Base-by-base conservation (phyloP, 2,113 vertebrate species). In the Rhynchomys soricoides region DNA sequence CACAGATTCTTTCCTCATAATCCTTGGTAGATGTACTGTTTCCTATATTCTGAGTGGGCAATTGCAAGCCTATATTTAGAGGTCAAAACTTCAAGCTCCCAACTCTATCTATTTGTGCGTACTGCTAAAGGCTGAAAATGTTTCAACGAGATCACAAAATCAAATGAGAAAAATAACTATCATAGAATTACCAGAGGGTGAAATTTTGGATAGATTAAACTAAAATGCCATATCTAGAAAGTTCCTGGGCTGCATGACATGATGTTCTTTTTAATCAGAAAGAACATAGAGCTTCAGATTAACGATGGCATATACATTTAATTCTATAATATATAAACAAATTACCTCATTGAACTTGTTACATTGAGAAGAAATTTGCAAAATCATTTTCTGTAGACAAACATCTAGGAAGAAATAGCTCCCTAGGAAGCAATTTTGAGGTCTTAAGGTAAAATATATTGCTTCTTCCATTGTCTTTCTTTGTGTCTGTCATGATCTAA, bases 241-340 rank as follows among this genome's bases (percentile, higher is more conserved):
- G 86, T 71, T 71, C 6, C 92, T 94, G 91, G 78, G 37, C 95
- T 96, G 64, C 43, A 94, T 95, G 94, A 96, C 55, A 95, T 92
- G 95, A 94, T 95, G 90, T 93, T 91, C 83, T 96, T 93, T 96
- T 97, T 96, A 96, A 95, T 71, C 90, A 89, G 89, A 94, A 97
- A 95, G 95, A 92, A 82, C 59, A 73, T 57, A 78, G 77, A 86
- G 40, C 37, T 34, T 12, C 86, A 74, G 73, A 97, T 31, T 4
- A 75, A 77, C 52, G 88, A 93, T 40, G 77, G 62, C 43, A 92
- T 34, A 94, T 17, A 79, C 59, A 90, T 93, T 97, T 95, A 93
- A 78, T 95, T 96, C 90, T 93, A 92, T 90, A 95, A 94, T 89
- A n/a, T 90, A 86, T 93, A 96, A 96, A 97, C 82, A 94, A 85